Conservation (phyloP, 2,888 invertebrate species). For the Apamea crenata region DNA sequence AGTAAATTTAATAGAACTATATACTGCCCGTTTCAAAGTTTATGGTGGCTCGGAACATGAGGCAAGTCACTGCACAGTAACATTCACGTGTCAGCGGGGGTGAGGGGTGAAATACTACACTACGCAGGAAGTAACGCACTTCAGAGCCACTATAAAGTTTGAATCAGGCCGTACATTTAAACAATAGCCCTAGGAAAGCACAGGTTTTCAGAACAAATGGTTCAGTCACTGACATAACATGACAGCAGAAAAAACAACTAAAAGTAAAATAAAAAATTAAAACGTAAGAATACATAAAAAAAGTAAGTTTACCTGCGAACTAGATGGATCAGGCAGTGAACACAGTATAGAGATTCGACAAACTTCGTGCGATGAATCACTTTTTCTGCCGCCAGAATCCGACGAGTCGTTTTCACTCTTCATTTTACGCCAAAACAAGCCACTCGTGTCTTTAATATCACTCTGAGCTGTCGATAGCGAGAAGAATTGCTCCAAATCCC, state of each 20-base stretch:
- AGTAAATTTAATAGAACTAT: neutral
- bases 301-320: constrained; percentile 76
- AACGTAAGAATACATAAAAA: neutral
- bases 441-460: constrained; percentile 83
- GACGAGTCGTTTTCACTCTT: constrained; percentile 84
- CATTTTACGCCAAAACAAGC: constrained; percentile 87
- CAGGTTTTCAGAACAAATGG: neutral
- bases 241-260: neutral
- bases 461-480: constrained; percentile 86
- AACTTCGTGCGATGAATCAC: constrained; percentile 84
- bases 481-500: constrained; percentile 93
- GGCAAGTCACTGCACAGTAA: no score
- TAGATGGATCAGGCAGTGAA: constrained; percentile 78
- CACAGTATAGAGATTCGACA: constrained; percentile 87
- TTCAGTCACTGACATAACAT: neutral
- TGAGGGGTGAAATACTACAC: no score
- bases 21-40: no score
- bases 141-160: no score
- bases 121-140: no score
- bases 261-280: neutral
- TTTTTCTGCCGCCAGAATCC: constrained; percentile 83
- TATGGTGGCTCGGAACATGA: no score
- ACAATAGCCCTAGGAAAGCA: neutral
- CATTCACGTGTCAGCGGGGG: no score
- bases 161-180: neutral